Base-by-base conservation (phyloP, 2,888 invertebrate species). In the Agrochola lota region DNA sequence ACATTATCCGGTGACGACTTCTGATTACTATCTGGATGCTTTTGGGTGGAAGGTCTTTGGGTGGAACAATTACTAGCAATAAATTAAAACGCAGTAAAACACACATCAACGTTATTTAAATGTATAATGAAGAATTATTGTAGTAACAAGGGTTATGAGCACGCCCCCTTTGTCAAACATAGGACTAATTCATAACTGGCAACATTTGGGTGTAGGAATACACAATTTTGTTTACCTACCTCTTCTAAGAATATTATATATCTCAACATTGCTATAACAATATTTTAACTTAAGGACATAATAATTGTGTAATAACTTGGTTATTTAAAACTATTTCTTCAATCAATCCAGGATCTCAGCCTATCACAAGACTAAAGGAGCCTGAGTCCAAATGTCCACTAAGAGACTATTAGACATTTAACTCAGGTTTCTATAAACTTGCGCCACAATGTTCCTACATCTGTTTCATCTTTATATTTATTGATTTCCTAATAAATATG, bases 1-100 rank as follows among this genome's bases (percentile, higher is more conserved):
- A 74, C 81, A 72, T 84, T 64, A 76, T 72, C 74, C 75, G 66
- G 55, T 43, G 83, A 73, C 17, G 62, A 73, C 67, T 78, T 57
- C 9, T 59, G 83, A 83, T 83, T 66, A 71, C 26, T n/a, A 84
- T 84, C 74, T 52, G 30, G 43, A 11, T 11, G 8, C 1, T 40
- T 40, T 40, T 40, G 9, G 40, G 35, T 40, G 35, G 6, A 4
- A 35, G 35, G 2, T 35, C 35, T 43, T 43, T 43, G 9, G 40
- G 40, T 46, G 40, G n/a, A 43, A 66, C 17, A 17, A 17, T 17
- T 11, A 20, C 2, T 43, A 1, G 7, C 15, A 52, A 17, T 46
- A 26, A 46, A 76, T 74, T 20, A 35, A 35, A 43, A 74, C 9
- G 74, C 15, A 59, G 6, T 1, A 57, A 23, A 74, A 0, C 1